Base-by-base conservation (phyloP, 2,888 invertebrate genomes). In the Abrostola tripartita region DNA sequence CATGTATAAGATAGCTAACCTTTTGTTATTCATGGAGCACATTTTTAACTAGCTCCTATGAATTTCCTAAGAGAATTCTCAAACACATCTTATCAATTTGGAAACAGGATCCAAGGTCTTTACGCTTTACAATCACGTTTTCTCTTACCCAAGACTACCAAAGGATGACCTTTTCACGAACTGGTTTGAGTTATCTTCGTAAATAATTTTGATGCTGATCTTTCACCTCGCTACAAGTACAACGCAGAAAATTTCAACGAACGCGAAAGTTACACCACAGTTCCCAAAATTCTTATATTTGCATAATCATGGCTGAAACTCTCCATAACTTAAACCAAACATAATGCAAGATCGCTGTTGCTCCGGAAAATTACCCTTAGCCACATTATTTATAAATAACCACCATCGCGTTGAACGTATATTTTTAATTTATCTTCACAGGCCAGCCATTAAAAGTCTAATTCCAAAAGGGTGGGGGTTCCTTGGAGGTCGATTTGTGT, bases 401-500 rank as follows among this genome's bases (percentile, higher is more conserved):
- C 61, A 61, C 49, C 52, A 55, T 64, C 41, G 37, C 60, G 59
- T 51, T 37, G 41, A 42, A 58, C 60, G 56, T 65, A 73, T 40
- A 58, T 70, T 79, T 77, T 77, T 66, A 70, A 77, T 77, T 76
- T 70, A 76, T 76, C 66, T 65, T 76, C 61, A 58, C 71, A 51
- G 63, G 52, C 52, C 77, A 67, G 44, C 64, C 61, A 77, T 78
- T 78, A 74, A 78, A 65, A 68, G 61, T 65, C 37, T 71, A 55
- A 68, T 53, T 52, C 36, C 36, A 44, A 52, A 63, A 63, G 54
- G 61, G 68, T 65, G 59, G 56, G 37, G 58, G 49, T 62, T 59
- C 78, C 78, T 66, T 61, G 35, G 78, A 54, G 78, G 68, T 68
- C 75, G 69, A 78, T 78, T 78, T 71, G 72, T 74, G 78, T 69